Base-by-base conservation (phyloP, 2,888 invertebrate genomes). In the Electrophaes corylata region DNA sequence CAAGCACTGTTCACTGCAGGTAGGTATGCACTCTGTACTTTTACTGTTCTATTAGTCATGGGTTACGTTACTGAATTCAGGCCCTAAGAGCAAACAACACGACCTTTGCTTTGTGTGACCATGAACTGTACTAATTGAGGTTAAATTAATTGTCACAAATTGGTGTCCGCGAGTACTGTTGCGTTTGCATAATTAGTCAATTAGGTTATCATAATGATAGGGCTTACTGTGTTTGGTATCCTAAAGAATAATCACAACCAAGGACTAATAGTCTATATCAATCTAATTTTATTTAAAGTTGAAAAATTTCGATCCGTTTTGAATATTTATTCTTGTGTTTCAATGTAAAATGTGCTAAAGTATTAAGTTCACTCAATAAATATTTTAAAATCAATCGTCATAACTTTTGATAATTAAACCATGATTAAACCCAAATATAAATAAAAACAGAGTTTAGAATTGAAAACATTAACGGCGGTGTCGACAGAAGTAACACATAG, bases 91-190 rank as follows among this genome's bases (percentile, higher is more conserved):
- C 39, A 50, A 46, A 60, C 53, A 60, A 58, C 60, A 55, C 53
- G 58, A 57, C 65, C 63, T 65, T 57, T 54, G 45, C n/a, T 37
- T 37, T 16, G 37, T 1, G 37, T 41, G 53, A 48, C 62, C 67
- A 57, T 67, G 67, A 65, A 62, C 62, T 59, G 12, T 55, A 46
- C 72, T 83, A 83, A 89, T 85, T 84, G 84, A 79, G 89, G 90
- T 90, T 88, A 89, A 90, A 83, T 81, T 83, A 86, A 87, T 88
- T 86, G 87, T 81, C 84, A 71, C 70, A 66, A 77, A 78, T 83
- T 81, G 81, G 73, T 74, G 76, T 67, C 60, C 18, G 44, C 19
- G 20, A 29, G 10, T 18, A 76, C 73, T 66, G 65, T 31, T 53
- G 66, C 61, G 72, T 69, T 63, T 70, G 71, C 69, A 69, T 71